Evolutionary conservation across 2,888 invertebrate species (phyloP), one percentile per base, ranked within the genome.

Genomic region (Drosophila melanosoma): DNA sequence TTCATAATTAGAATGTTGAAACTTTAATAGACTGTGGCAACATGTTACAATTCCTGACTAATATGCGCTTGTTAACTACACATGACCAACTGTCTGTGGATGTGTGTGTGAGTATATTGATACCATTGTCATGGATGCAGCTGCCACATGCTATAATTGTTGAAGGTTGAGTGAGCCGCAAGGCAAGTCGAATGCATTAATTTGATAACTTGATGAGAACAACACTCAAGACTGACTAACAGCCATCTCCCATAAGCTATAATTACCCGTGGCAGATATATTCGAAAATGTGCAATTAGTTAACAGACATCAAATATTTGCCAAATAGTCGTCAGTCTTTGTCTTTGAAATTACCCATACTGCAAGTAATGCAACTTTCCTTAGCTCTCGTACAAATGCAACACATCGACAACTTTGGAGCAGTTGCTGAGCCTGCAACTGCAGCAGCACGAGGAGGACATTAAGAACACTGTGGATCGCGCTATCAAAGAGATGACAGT

Each of bases 401-500:
- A 92, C 66, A 62, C 75, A 17, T 54, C 95, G 69, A 99, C 98
- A 0, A 98, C 98, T 0, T 93, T 99, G 74, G 96, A 96, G 12
- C 97, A 98, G 91, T 94, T 99, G 54, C 94, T 99, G 48, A 96
- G 96, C 4, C 94, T 99, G 52, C 96, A 98, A 89, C 94, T 99
- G 10, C 98, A 99, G 92, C 96, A 97, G 89, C 98, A 95, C 91
- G 99, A 99, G 93, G 99, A 99, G 85, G 98, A 99, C 92, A 98
- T 98, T 1, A 97, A 98, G 91, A 97, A 97, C 79, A 98, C 98
- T 72, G 99, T 99, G 8, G 99, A 99, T 92, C 98, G 98, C 90
- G 98, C 99, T 10, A 97, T 98, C 11, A 99, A 99, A 92, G 99
- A 99, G 94, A 96, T 97, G 95, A 96, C 96, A 11, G 99, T 99